Base-by-base conservation (phyloP, 1,140 invertebrate genomes). In the Diorhabda sublineata region DNA sequence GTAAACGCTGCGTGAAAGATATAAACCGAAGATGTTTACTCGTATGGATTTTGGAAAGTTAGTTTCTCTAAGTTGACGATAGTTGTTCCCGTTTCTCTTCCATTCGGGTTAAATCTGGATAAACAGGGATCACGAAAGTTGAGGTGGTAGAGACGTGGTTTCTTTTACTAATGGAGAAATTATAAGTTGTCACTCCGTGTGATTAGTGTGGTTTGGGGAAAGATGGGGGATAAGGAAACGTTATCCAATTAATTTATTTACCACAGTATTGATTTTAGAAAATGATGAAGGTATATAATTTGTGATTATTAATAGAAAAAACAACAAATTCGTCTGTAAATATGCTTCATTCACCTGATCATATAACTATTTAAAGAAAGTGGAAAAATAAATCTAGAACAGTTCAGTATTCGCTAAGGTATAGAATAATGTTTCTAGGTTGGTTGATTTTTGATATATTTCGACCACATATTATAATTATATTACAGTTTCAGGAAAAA, bases 1-100 rank as follows among this genome's bases (percentile, higher is more conserved):
- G 64, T 75, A 73, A 75, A 76, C 61, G 71, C 73, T 73, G 75
- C 70, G 75, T 75, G 75, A 76, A 76, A 76, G 73, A 75, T 75
- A 73, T 59, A 64, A 74, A 76, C 69, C 75, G 69, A 74, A 75
- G 73, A 70, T 75, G 75, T 76, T 75, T 75, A 75, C 73, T 74
- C 71, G 72, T 70, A 72, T 73, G 75, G 75, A 76, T 76, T 76
- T 76, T 72, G 72, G 68, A 67, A 74, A 73, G 71, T 75, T 57
- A 52, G 59, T 71, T 69, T 58, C 72, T 74, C 71, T 71, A 72
- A 74, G 71, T 73, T 74, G 61, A 70, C 69, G 70, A 75, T 75
- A 75, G 71, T 67, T 71, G 11, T 52, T 41, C 9, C 41, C n/a
- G 71, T 67, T 71, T 65, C 45, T 41, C 9, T 47, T 11, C 43